These are phyloP conservation scores for Caenorhabditis sinica DNA, from an alignment of 2,888 invertebrate genomes.

Conservation along the genomic window DNA sequence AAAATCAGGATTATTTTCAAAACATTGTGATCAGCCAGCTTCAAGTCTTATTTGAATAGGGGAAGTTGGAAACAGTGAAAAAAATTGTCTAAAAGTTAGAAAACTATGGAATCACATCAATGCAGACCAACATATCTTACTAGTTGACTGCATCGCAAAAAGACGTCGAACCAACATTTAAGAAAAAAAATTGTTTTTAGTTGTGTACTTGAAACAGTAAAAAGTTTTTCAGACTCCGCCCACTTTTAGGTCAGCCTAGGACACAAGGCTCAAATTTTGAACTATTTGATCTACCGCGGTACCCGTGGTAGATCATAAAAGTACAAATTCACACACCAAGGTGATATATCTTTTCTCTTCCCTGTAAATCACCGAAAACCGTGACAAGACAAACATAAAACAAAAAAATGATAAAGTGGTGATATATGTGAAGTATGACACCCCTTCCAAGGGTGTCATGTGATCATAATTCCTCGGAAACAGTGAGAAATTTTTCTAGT, in stretches of 20 bases:
- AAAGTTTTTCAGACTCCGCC: background rate
- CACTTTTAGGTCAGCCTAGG: background rate
- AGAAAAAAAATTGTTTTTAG: too few relatives aligned
- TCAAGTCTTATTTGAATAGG: too few relatives aligned
- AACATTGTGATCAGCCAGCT: too few relatives aligned
- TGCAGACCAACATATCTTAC: too few relatives aligned
- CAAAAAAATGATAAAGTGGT: background rate
- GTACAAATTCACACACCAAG: background rate
- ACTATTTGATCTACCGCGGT: background rate
- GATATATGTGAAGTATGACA: background rate
- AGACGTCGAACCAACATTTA: too few relatives aligned
- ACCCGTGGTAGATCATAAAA: background rate
- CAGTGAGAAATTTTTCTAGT: background rate
- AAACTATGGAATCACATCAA: too few relatives aligned
- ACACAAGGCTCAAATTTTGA: background rate
- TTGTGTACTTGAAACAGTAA: too few relatives aligned
- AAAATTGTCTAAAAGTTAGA: too few relatives aligned
- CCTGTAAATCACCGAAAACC: constrained; percentile 20
- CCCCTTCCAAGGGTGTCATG: constrained; percentile 5
- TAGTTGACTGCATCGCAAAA: too few relatives aligned
- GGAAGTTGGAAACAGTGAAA: too few relatives aligned
- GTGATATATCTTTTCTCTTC: background rate
- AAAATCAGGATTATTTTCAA: too few relatives aligned
- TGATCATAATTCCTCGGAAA: constrained; percentile 25
- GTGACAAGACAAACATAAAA: constrained; percentile 3